Evolutionary conservation across 2,113 vertebrate species (phyloP).

Genomic region (Corvus moneduloides): DNA sequence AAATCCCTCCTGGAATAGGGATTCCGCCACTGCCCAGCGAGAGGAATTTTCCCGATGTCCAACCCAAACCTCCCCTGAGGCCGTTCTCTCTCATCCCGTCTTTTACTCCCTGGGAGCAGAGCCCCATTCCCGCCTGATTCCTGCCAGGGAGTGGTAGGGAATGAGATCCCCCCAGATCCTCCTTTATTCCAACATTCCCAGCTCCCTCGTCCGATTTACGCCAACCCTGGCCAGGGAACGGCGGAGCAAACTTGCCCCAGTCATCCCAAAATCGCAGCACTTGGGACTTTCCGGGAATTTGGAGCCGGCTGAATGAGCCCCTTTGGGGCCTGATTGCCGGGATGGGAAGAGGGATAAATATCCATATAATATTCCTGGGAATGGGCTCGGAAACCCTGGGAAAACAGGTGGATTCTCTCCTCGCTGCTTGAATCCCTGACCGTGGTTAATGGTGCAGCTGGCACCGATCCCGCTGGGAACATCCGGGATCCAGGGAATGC

Average conservation of each 20-base stretch:
- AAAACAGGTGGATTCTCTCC: conserved; percentile 30
- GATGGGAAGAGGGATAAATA: not conserved
- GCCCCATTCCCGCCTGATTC: not conserved
- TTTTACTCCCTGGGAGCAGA: not conserved
- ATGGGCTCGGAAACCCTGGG: not conserved
- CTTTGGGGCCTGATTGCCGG: fast-evolving
- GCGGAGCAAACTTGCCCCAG: not conserved
- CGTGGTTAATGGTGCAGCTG: not conserved
- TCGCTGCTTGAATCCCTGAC: not conserved
- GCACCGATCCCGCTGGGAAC: not conserved
- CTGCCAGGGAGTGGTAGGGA: not conserved
- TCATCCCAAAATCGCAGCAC: fast-evolving
- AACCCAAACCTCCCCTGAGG: not conserved
- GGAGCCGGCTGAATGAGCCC: not conserved
- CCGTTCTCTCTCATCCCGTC: fast-evolving
- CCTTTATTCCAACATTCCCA: not conserved
- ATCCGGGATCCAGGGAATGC: not conserved
- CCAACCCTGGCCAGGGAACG: not conserved
- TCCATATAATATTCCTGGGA: not conserved
- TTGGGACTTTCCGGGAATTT: not conserved
- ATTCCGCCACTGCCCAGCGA: no score
- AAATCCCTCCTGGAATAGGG: not conserved
- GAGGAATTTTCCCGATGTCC: not conserved
- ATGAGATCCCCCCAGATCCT: not conserved
- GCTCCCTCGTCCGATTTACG: not conserved